These are phyloP conservation scores for Papilio machaon DNA, from an alignment of 1,140 invertebrate species.

Conservation along the genomic window DNA sequence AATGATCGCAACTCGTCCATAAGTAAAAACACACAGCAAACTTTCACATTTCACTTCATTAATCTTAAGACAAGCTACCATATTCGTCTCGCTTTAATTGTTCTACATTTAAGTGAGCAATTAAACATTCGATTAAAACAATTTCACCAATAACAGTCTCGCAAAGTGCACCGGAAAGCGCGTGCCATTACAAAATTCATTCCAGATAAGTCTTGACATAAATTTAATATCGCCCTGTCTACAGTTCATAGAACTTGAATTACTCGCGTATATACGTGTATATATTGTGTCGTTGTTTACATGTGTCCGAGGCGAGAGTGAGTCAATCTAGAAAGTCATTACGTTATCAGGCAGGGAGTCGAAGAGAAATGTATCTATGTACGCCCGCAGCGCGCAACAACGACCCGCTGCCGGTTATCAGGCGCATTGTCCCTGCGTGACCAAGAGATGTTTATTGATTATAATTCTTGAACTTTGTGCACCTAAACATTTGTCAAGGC, in stretches of 20 bases:
- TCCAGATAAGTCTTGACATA: conserved; percentile 74
- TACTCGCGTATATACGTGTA: conserved; percentile 56
- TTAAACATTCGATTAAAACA: conserved; percentile 4
- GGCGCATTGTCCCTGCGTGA: conserved; percentile 58
- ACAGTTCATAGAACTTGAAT: conserved; percentile 76
- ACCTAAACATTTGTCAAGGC: conserved; percentile 50
- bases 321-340: conserved; percentile 76
- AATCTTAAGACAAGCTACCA: background rate
- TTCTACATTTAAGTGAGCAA: background rate
- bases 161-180: conserved; percentile 62
- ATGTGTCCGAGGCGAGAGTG: conserved; percentile 61
- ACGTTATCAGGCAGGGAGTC: conserved; percentile 64
- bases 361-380: conserved; percentile 61
- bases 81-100: background rate
- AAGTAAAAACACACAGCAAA: background rate
- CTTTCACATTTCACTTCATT: background rate
- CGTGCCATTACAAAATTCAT: conserved; percentile 73
- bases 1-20: background rate
- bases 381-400: conserved; percentile 49
- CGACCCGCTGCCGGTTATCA: conserved; percentile 61
- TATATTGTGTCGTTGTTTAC: conserved; percentile 50
- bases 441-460: conserved; percentile 68
- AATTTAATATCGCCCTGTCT: conserved; percentile 68
- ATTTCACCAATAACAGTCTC: conserved; percentile 44
- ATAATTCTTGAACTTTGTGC: conserved; percentile 68